Evolutionary conservation across 2,113 vertebrate genomes (phyloP).

Genomic region (Dicerorhinus sumatrensis): DNA sequence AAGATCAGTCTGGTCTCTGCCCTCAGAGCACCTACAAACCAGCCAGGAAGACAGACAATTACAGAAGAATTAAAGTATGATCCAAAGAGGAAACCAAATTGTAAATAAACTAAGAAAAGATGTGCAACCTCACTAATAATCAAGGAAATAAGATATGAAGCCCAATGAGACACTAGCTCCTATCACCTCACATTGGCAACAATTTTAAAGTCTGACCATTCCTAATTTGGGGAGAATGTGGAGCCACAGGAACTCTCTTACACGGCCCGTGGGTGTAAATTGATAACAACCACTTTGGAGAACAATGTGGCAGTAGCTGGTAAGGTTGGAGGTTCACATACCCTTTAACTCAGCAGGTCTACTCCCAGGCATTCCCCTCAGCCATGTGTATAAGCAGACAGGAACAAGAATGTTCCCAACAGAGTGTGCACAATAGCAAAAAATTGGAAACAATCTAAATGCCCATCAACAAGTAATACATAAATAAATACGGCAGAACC

Average conservation of each 20-base stretch:
- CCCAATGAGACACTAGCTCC: neutral
- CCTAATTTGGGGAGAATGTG: neutral
- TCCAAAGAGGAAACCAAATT: neutral
- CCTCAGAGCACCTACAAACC: neutral
- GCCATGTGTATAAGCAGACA: neutral
- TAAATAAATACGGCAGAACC: neutral
- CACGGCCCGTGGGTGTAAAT: accelerated
- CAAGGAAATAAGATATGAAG: neutral
- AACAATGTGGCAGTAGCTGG: neutral
- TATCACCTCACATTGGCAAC: neutral
- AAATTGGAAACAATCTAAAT: neutral
- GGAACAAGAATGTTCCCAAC: neutral
- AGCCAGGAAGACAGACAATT: neutral
- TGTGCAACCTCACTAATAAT: neutral
- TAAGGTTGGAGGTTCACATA: neutral
- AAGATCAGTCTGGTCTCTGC: neutral
- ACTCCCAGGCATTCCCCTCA: neutral
- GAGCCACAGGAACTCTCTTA: neutral
- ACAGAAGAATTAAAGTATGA: neutral
- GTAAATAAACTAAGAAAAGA: neutral
- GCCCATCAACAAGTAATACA: neutral
- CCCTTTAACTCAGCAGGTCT: neutral
- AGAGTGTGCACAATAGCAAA: neutral
- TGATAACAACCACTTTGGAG: neutral
- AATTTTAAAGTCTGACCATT: neutral